phyloP scores from a whole-genome alignment of 2,797 vertebrate species.

The Fundulus diaphanus region DNA sequence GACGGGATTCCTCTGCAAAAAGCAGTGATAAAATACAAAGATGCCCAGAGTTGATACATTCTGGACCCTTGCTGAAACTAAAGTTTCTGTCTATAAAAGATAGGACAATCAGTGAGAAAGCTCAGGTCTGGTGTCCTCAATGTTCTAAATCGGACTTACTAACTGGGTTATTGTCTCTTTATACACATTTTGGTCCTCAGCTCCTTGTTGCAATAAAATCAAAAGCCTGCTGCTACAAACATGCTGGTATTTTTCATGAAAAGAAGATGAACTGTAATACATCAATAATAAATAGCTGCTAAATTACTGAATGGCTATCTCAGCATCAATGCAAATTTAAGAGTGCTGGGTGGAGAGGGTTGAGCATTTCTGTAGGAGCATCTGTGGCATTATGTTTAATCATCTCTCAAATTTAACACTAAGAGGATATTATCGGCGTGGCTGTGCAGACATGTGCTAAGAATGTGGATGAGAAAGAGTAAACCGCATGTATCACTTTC shows the following conservation, averaged over 20 bases:
- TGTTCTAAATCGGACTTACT: neutral
- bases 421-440: neutral
- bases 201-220: neutral
- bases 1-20: neutral
- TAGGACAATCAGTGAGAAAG: neutral
- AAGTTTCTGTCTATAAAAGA: neutral
- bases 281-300: neutral
- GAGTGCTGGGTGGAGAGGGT: neutral
- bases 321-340: neutral
- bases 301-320: neutral
- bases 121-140: neutral
- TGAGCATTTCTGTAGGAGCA: neutral
- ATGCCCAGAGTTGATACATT: neutral
- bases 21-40: neutral
- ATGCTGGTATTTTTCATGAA: neutral
- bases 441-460: neutral
- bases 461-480: conserved; percentile 39
- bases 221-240: neutral
- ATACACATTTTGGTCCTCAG: neutral
- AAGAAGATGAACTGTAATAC: neutral
- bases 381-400: conserved; percentile 23
- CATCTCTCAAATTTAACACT: conserved; percentile 29
- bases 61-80: neutral
- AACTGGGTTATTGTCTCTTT: neutral
- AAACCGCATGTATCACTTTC: conserved; percentile 46